Evolutionary conservation across 2,113 vertebrate species (phyloP).

Genomic region (Nestor notabilis): DNA sequence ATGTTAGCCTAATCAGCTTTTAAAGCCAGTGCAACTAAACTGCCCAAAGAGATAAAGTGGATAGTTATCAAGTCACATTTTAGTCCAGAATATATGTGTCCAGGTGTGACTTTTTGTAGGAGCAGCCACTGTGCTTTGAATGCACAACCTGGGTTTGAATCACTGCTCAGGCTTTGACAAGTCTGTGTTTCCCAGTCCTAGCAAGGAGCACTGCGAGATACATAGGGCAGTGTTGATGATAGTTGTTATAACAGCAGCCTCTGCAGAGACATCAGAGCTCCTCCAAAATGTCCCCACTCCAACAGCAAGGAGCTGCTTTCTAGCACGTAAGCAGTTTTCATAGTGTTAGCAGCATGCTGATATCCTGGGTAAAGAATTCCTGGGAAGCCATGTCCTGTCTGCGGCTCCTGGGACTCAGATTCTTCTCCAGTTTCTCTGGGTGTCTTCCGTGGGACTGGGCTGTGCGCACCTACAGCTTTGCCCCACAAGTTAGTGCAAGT

Average conservation of each 20-base stretch:
- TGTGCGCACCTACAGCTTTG: neutral
- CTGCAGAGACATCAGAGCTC: neutral
- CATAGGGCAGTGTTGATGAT: neutral
- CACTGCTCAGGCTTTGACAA: neutral
- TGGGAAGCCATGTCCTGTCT: accelerated
- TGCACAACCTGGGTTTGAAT: neutral
- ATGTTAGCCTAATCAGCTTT: neutral
- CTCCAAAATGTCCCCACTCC: neutral
- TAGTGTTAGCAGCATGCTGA: neutral
- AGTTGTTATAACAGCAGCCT: neutral
- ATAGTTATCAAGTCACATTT: neutral
- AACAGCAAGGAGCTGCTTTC: neutral
- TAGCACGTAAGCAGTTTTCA: neutral
- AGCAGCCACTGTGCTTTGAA: neutral
- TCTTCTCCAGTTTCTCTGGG: neutral
- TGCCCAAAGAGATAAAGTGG: neutral
- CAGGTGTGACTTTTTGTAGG: neutral
- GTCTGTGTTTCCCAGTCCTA: neutral
- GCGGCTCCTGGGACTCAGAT: neutral
- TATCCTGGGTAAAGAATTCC: neutral
- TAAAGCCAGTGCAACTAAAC: neutral
- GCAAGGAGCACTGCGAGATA: neutral
- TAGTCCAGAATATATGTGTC: neutral
- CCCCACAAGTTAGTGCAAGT: slow-evolving; percentile 25
- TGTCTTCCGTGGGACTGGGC: neutral